A percentile compares a stretch with the other conserved stretches of the same genome.
These are phyloP conservation scores for Apis cerana DNA, from an alignment of 1,140 invertebrate species.

Conservation along the genomic window DNA sequence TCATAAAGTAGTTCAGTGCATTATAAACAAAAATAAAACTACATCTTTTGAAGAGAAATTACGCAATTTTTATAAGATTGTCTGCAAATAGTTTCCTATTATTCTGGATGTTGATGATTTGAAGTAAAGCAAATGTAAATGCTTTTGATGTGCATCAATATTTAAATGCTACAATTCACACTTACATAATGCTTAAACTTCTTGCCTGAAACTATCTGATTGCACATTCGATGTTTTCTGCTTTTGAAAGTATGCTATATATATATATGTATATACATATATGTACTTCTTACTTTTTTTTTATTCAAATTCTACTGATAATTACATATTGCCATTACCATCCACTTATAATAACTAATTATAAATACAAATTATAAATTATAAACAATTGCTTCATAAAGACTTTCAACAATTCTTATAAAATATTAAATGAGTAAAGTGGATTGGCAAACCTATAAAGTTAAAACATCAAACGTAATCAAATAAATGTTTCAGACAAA, in stretches of 20 bases:
- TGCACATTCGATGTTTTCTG: constrained; percentile 67
- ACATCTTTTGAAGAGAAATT: constrained; percentile 49
- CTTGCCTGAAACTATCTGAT: constrained; percentile 73
- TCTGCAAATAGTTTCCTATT: constrained; percentile 67
- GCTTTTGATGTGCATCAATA: constrained; percentile 32
- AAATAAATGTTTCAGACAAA: constrained; percentile 71
- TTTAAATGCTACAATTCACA: constrained; percentile 45
- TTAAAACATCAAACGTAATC: constrained; percentile 71
- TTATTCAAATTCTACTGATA: constrained; percentile 14
- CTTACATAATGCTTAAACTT: constrained; percentile 70
- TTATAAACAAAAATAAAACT: constrained; percentile 68
- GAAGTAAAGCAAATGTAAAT: constrained; percentile 71
- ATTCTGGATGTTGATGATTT: constrained; percentile 76
- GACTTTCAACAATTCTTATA: background rate
- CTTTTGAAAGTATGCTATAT: constrained; percentile 15
- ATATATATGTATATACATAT: background rate
- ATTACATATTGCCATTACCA: constrained; percentile 55
- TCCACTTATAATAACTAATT: constrained; percentile 30
- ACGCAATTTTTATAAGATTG: constrained; percentile 36
- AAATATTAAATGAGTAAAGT: constrained; percentile 49
- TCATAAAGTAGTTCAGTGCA: constrained; percentile 53
- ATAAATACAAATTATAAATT: background rate
- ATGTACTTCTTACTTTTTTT: background rate
- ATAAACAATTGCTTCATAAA: background rate
- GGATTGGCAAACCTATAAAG: constrained; percentile 45